Conservation (phyloP, 1,140 invertebrate genomes). For the Halesus radiatus region DNA sequence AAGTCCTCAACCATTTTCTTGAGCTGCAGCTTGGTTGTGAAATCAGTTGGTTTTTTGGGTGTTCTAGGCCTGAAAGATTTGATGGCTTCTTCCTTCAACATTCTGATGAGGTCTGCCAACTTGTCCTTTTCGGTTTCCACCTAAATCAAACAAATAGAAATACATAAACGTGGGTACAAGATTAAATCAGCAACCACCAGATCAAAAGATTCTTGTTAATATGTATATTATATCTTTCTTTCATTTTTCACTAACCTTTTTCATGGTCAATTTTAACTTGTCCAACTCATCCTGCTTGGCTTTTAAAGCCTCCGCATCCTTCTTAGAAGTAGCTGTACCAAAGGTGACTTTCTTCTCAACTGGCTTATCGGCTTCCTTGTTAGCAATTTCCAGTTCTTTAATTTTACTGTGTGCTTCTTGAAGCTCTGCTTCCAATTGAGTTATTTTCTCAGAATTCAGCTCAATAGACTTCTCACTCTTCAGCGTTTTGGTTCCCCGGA, state of each 20-base stretch:
- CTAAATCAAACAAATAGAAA: constrained; percentile 59
- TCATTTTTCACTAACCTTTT: constrained; percentile 59
- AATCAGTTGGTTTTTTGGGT: constrained; percentile 78
- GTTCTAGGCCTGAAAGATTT: constrained; percentile 75
- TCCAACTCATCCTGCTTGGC: constrained; percentile 70
- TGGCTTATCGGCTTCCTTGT: constrained; percentile 67
- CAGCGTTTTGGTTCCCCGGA: constrained; percentile 69
- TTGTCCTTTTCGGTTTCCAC: constrained; percentile 74
- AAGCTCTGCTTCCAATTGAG: constrained; percentile 76
- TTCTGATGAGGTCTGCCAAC: constrained; percentile 73
- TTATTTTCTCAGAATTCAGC: constrained; percentile 74
- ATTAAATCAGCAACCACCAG: no score
- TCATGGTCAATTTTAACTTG: constrained; percentile 66
- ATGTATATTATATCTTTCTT: no score
- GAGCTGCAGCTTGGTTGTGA: constrained; percentile 79
- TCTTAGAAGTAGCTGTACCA: constrained; percentile 65
- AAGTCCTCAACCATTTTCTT: constrained; percentile 85
- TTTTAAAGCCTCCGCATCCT: constrained; percentile 71
- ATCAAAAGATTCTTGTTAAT: no score
- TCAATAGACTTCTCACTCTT: constrained; percentile 70
- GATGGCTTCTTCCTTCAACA: constrained; percentile 74
- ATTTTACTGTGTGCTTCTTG: constrained; percentile 74
- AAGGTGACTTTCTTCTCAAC: constrained; percentile 68
- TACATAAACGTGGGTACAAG: background rate
- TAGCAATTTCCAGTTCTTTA: constrained; percentile 71